A percentile compares a stretch with the other conserved stretches of the same genome.
These are phyloP conservation scores for Erythrocercus mccallii DNA, from an alignment of 2,113 vertebrate species.

Conservation along the genomic window DNA sequence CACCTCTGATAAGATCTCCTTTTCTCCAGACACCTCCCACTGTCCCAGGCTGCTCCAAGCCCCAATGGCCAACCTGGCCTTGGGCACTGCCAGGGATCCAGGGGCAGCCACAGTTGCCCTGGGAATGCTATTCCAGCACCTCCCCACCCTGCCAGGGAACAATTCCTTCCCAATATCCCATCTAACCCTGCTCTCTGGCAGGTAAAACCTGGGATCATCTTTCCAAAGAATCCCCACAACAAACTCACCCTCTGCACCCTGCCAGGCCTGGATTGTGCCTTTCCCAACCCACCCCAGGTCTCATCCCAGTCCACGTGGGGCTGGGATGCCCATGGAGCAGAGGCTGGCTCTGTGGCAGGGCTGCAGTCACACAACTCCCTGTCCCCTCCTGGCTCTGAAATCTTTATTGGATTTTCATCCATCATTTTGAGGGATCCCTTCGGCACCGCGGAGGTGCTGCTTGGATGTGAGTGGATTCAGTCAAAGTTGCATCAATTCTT, in stretches of 20 bases:
- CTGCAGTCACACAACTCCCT: background rate
- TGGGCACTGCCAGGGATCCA: background rate
- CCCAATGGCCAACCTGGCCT: background rate
- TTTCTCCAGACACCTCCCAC: background rate
- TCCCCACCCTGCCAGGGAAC: background rate
- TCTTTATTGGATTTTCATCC: conserved; percentile 56
- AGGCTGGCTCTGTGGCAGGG: background rate
- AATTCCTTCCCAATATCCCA: background rate
- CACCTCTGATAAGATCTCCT: background rate
- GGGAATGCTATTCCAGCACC: fast-evolving
- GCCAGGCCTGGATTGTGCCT: background rate
- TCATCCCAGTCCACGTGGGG: background rate
- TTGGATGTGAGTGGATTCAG: background rate
- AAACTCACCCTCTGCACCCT: background rate
- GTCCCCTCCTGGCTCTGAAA: background rate
- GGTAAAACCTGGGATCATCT: background rate
- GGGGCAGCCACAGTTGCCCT: background rate
- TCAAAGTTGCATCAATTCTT: background rate
- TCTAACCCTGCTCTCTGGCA: fast-evolving
- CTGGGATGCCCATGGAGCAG: background rate
- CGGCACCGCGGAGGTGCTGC: background rate
- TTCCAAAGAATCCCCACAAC: background rate
- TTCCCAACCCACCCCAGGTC: background rate
- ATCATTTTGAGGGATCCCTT: conserved; percentile 37
- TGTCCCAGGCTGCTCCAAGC: background rate